Conservation (phyloP, 2,797 vertebrate genomes). For the Pampus argenteus region DNA sequence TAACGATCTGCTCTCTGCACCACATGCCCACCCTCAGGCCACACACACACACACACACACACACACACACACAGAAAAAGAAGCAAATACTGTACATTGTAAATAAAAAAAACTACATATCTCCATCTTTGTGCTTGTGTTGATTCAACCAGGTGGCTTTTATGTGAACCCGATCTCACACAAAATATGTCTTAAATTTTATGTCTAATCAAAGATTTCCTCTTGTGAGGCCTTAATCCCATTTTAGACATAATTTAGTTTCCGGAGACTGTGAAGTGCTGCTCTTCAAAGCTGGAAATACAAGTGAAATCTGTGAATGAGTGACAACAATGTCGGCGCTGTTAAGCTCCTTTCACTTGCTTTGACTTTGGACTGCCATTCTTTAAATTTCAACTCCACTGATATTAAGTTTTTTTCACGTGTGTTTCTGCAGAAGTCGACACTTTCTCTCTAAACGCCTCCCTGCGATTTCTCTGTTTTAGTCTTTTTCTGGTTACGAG, state of each 20-base stretch:
- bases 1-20: slow-evolving; percentile 46
- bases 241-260: slow-evolving; percentile 67
- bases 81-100: background rate
- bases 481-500: slow-evolving; percentile 24
- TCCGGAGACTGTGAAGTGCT: slow-evolving; percentile 54
- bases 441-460: slow-evolving; percentile 23
- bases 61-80: background rate
- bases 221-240: slow-evolving; percentile 65
- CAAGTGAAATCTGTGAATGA: slow-evolving; percentile 45
- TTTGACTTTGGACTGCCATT: slow-evolving; percentile 57
- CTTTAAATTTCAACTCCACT: slow-evolving; percentile 28
- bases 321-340: slow-evolving; percentile 62
- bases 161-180: slow-evolving; percentile 28
- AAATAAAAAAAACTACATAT: slow-evolving; percentile 1
- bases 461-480: slow-evolving; percentile 16
- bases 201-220: slow-evolving; percentile 64
- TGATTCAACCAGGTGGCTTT: slow-evolving; percentile 12
- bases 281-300: slow-evolving; percentile 61
- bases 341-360: slow-evolving; percentile 63
- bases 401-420: slow-evolving; percentile 37
- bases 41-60: background rate
- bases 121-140: background rate
- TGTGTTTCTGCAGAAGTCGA: slow-evolving; percentile 30
- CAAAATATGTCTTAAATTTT: slow-evolving; percentile 30
- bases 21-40: slow-evolving; percentile 16